These are phyloP conservation scores for Hyperopisus bebe DNA, from an alignment of 2,113 vertebrate species.

Conservation along the genomic window DNA sequence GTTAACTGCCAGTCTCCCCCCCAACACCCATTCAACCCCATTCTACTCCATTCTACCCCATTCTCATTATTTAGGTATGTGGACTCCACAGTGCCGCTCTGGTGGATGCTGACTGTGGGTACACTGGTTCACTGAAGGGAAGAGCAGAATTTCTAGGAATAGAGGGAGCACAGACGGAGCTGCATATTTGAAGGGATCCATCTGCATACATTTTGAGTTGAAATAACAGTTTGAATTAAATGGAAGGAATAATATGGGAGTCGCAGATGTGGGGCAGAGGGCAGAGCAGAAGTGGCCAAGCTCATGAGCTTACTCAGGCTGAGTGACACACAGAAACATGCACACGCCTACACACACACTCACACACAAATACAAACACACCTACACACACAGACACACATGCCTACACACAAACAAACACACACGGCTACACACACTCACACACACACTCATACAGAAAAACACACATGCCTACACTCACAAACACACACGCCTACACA, in stretches of 20 bases:
- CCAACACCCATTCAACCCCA: not conserved
- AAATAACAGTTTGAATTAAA: slow-evolving; percentile 16
- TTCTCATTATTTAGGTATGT: not conserved
- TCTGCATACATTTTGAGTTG: slow-evolving; percentile 5
- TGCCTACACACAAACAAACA: too few species aligned
- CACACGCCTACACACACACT: not conserved
- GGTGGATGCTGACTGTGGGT: not conserved
- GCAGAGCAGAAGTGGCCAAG: not conserved
- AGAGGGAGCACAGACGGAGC: not conserved
- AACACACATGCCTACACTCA: not conserved
- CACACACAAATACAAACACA: not conserved
- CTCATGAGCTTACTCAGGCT: not conserved
- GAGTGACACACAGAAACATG: not conserved
- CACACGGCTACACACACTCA: not conserved
- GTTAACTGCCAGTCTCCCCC: not conserved
- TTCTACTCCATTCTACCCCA: not conserved
- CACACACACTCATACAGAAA: not conserved
- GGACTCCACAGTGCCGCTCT: not conserved
- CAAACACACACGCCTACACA: too few species aligned
- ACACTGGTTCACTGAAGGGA: not conserved
- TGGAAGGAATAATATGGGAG: not conserved
- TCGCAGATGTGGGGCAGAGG: not conserved
- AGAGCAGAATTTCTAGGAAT: not conserved
- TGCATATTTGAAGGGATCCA: slow-evolving; percentile 9
- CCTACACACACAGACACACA: not conserved